A percentile compares a stretch with the other conserved stretches of the same genome.
These are phyloP conservation scores for Lichenostomus cassidix DNA, from an alignment of 2,113 vertebrate genomes.

Conservation along the genomic window DNA sequence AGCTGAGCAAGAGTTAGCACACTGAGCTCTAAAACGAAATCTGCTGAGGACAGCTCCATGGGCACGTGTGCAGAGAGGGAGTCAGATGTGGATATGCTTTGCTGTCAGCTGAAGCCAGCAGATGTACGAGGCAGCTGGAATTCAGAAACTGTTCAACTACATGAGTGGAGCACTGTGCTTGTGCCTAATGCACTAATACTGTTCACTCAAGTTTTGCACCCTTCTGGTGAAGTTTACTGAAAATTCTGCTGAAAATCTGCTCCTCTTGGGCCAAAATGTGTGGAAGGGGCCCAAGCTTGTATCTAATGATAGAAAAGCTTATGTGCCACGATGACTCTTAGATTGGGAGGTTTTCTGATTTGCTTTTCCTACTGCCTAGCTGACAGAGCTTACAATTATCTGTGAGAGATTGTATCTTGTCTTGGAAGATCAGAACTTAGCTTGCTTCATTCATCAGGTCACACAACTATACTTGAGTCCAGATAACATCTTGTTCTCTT, in stretches of 20 bases:
- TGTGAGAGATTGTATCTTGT: not conserved
- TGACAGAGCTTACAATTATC: not conserved
- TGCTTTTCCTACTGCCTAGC: not conserved
- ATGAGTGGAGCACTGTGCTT: not conserved
- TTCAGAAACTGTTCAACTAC: rapidly evolving
- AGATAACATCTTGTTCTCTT: not conserved
- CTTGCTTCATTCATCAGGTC: not conserved
- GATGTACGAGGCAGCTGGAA: not conserved
- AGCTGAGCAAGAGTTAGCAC: not conserved
- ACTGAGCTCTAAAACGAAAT: not conserved
- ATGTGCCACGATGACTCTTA: not conserved
- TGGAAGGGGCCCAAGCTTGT: not conserved
- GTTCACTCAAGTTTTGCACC: not conserved
- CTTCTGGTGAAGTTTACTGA: not conserved
- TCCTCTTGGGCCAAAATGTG: not conserved
- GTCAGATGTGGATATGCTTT: rapidly evolving
- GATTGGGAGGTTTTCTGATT: rapidly evolving
- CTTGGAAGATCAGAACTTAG: not conserved
- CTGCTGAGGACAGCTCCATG: not conserved
- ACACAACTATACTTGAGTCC: not conserved
- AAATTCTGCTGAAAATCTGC: not conserved
- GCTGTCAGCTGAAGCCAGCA: not conserved
- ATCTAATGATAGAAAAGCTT: not conserved
- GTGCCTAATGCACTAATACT: not conserved
- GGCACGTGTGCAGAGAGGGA: rapidly evolving